A percentile compares a stretch with the other conserved stretches of the same genome.
Evolutionary conservation across 2,888 invertebrate genomes (phyloP).

Genomic region (Eupithecia subumbrata): DNA sequence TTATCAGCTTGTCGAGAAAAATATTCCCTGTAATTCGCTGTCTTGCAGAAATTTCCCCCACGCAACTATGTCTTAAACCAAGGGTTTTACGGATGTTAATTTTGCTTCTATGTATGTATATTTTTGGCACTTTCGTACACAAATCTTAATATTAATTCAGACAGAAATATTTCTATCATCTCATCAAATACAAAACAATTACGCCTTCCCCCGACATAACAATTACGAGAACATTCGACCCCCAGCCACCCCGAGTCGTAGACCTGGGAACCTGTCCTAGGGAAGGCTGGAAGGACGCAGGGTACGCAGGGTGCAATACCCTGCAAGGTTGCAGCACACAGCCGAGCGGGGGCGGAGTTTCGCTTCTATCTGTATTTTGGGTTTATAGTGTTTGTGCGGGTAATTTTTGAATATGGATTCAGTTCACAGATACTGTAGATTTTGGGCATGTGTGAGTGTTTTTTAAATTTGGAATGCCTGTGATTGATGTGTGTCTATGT

Average conservation of each 20-base stretch:
- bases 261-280: conserved; percentile 31
- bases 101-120: neutral
- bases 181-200: neutral
- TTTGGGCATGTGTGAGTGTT: neutral
- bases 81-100: neutral
- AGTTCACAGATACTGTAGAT: conserved; percentile 3
- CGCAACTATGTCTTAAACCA: neutral
- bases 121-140: neutral
- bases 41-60: neutral
- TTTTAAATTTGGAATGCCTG: neutral
- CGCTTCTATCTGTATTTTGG: neutral
- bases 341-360: conserved; percentile 18
- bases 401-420: neutral
- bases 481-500: neutral
- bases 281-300: conserved; percentile 22
- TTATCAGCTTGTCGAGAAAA: neutral
- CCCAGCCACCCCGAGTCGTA: conserved; percentile 34
- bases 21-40: neutral
- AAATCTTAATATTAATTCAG: neutral
- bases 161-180: neutral
- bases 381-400: neutral
- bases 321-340: conserved; percentile 31
- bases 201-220: neutral
- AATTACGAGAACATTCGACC: conserved; percentile 10
- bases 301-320: conserved; percentile 34